phyloP scores from a whole-genome alignment of 2,797 vertebrate genomes.

The Peromyscus melanophrys region DNA sequence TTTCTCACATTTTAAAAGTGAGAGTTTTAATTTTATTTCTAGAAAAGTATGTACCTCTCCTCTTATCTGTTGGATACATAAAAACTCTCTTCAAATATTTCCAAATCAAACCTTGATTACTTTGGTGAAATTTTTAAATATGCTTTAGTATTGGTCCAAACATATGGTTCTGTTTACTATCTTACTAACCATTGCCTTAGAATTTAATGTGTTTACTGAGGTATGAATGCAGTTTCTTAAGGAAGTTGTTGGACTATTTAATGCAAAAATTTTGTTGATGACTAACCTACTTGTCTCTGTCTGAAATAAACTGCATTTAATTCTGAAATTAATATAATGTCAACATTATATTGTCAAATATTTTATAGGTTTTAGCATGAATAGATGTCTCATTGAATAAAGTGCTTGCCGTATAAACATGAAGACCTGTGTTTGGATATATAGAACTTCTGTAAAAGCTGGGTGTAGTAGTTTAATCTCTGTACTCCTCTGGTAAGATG shows the following conservation, averaged over 20 bases:
- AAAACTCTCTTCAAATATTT: constrained; percentile 70
- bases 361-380: background rate
- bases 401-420: background rate
- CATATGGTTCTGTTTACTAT: constrained; percentile 72
- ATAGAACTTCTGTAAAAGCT: background rate
- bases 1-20: constrained; percentile 75
- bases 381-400: background rate
- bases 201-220: constrained; percentile 68
- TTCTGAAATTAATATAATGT: constrained; percentile 60
- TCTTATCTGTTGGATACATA: constrained; percentile 67
- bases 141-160: constrained; percentile 74
- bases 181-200: constrained; percentile 71
- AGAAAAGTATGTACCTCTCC: constrained; percentile 77
- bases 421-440: background rate
- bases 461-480: background rate
- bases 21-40: constrained; percentile 65
- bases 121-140: constrained; percentile 74
- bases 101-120: constrained; percentile 69
- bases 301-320: constrained; percentile 58
- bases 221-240: constrained; percentile 71
- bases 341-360: background rate
- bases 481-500: background rate
- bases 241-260: constrained; percentile 46
- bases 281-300: constrained; percentile 63
- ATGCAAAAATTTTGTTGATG: constrained; percentile 67